Base-by-base conservation (phyloP, 2,888 invertebrate genomes). In the Scaptomyza tumidula region DNA sequence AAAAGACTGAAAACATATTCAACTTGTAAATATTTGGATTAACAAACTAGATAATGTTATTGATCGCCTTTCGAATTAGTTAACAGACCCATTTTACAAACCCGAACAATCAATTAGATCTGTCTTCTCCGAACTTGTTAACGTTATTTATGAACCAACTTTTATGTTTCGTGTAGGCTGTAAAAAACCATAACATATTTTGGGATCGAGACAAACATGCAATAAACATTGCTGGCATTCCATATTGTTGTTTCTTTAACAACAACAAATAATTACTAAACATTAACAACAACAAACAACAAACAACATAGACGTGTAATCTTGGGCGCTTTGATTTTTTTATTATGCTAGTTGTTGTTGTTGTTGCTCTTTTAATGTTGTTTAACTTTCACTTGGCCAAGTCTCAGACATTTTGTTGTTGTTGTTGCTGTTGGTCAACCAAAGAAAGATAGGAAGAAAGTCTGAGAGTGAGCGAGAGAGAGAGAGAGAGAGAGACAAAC, bases 381-480 rank as follows among this genome's bases (percentile, higher is more conserved):
- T 48, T 61, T 64, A 62, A 84, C 83, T 83, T 83, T 83, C 86
- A 86, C 83, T 83, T 84, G 84, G 62, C 57, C 69, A 68, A 73
- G 33, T 5, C 7, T 29, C 7, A 71, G 67, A 78, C 75, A 73
- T 19, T 19, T 19, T 19, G 19, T 19, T 19, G 19, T 19, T 19
- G 19, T 19, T 19, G 19, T 80, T 75, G 80, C 78, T 73, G 78
- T 65, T 78, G 86, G 81, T 75, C 77, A 67, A 69, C 77, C 62
- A 71, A 83, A 13, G 35, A 19, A 19, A 19, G 19, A 19, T 19
- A 19, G 19, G 19, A 19, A 19, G 19, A 19, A 2, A 19, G 19
- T 19, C n/a, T n/a, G n/a, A 13, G 13, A 35, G 9, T 1, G 6
- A 39, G 6, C 6, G 39, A 9, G 19, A 16, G 33, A 9, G 33